Conservation (phyloP, 1,140 invertebrate genomes). For the Scaptomyza hsui region DNA sequence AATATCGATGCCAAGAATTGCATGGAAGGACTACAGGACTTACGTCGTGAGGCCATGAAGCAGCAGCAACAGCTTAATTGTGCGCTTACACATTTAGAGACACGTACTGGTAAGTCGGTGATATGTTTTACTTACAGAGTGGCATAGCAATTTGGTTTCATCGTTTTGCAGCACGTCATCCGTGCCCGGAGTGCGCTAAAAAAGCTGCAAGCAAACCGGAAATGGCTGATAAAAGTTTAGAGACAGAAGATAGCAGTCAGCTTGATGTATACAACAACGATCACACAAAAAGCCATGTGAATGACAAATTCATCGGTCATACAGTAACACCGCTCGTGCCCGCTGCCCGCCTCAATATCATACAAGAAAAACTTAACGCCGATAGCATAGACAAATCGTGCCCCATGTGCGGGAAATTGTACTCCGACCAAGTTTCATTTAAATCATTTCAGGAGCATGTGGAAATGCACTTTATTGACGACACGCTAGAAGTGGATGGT, state of each 20-base stretch:
- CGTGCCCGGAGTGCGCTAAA: constrained; percentile 69
- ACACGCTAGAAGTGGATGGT: constrained; percentile 50
- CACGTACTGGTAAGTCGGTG: constrained; percentile 53
- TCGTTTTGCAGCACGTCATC: constrained; percentile 50
- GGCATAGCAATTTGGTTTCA: background rate
- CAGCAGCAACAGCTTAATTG: constrained; percentile 88
- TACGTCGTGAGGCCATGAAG: constrained; percentile 87
- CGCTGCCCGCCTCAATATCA: constrained; percentile 50
- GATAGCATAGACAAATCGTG: constrained; percentile 84
- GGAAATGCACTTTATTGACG: constrained; percentile 84
- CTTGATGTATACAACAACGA: constrained; percentile 38
- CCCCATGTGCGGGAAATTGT: constrained; percentile 84
- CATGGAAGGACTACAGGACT: constrained; percentile 86
- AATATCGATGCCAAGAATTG: constrained; percentile 87
- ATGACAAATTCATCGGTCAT: constrained; percentile 26
- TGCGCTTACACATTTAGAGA: constrained; percentile 75
- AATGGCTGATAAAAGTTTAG: constrained; percentile 82
- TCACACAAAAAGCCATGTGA: constrained; percentile 7
- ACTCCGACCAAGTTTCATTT: constrained; percentile 78
- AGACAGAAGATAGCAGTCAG: constrained; percentile 72
- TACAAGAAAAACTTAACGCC: constrained; percentile 70
- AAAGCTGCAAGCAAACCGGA: constrained; percentile 73
- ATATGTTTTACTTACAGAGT: background rate
- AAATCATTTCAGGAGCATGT: constrained; percentile 84
- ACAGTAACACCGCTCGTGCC: constrained; percentile 1